Base-by-base conservation (phyloP, 2,888 invertebrate genomes). In the Lepidocyrtinus sp. region DNA sequence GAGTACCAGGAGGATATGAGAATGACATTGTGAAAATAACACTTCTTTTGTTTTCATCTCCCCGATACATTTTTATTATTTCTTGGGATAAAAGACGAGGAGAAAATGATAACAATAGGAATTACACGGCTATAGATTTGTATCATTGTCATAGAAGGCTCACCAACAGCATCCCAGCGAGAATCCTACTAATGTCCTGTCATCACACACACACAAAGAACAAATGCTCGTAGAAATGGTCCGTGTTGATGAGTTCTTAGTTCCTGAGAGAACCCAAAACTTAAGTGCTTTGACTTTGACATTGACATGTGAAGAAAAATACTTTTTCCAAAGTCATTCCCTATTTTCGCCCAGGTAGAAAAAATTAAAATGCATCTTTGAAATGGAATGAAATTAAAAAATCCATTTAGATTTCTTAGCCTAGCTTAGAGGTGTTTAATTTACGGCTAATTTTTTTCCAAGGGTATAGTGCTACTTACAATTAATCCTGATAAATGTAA, bases 81-180 rank as follows among this genome's bases (percentile, higher is more conserved):
- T 15, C 15, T 73, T 73, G 63, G 50, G 50, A 73, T 62, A 73
- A 46, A 45, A 21, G 45, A 45, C 19, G 59, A 27, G 50, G 72
- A 36, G 63, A n/a, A n/a, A 59, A 45, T 72, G 77, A 78, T 78
- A 78, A 77, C 73, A 78, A 78, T 78, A 63, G 72, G 64, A 78
- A 78, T 78, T 78, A 78, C 78, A 78, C 50, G 78, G 78, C 68
- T 78, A 75, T 75, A 78, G 78, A 78, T 78, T 78, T 72, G 78
- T 78, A 73, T 73, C 78, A 78, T 78, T 78, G 73, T 78, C 73
- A 73, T 68, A 78, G 55, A 64, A 19, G 55, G 61, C 68, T 68
- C 59, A 67, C 61, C 72, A 67, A 45, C 46, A 45, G 55, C 36
- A 65, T 64, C 75, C 46, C 75, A 75, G 75, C 67, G 36, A 36